Evolutionary conservation across 2,888 invertebrate genomes (phyloP).

Genomic region (Drosophila diplacantha): DNA sequence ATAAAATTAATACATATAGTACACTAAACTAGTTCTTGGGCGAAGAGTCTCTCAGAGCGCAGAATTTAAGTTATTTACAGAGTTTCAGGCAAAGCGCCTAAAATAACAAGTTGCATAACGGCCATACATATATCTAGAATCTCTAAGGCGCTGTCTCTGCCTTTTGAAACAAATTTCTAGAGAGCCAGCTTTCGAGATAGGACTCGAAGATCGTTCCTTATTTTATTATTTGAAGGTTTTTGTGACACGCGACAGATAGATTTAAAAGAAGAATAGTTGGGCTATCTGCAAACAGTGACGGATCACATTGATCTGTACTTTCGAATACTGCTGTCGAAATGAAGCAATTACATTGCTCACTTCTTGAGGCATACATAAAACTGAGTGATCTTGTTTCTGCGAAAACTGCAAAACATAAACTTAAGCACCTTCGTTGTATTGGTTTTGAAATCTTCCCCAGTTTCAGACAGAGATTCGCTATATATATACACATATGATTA

Average conservation of each 20-base stretch:
- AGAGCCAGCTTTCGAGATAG: not conserved
- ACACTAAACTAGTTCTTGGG: slow-evolving; percentile 12
- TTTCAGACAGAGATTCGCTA: slow-evolving; percentile 5
- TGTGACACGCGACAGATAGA: not conserved
- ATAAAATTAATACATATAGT: not conserved
- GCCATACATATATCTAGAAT: not conserved
- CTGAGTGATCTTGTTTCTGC: not conserved
- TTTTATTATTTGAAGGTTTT: not conserved
- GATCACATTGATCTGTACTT: not conserved
- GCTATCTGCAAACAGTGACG: not conserved
- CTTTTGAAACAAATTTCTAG: not conserved
- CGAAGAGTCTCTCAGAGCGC: slow-evolving; percentile 6
- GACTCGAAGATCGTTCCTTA: not conserved
- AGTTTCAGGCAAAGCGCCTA: not conserved
- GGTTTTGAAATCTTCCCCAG: not conserved
- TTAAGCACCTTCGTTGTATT: not conserved
- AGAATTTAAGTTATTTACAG: slow-evolving; percentile 17
- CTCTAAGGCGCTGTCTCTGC: not conserved
- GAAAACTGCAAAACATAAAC: not conserved
- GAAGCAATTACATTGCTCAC: not conserved
- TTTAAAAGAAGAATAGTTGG: not conserved
- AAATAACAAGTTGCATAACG: not conserved
- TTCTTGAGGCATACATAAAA: too few species aligned
- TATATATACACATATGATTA: slow-evolving; percentile 2
- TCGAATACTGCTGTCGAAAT: not conserved